phyloP scores from a whole-genome alignment of 2,888 invertebrate genomes.

The Drosophila limbata region DNA sequence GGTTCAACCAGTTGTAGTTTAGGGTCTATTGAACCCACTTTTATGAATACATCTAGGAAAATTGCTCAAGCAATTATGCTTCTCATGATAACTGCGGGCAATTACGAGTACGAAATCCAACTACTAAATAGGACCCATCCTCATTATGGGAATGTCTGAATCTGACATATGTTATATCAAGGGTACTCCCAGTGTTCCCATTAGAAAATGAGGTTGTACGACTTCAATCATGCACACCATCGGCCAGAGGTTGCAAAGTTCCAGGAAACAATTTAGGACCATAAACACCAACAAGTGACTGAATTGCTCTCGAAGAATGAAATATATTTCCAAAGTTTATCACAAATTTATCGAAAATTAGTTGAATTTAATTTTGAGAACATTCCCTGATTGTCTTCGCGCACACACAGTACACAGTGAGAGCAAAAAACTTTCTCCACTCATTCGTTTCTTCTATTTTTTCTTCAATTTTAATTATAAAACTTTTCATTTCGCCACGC shows the following conservation, averaged over 20 bases:
- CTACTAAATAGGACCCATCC: conserved; percentile 26
- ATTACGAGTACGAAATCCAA: conserved; percentile 42
- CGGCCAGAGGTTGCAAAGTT: conserved; percentile 39
- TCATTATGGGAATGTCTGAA: conserved; percentile 32
- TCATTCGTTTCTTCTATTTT: conserved; percentile 46
- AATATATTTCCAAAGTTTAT: conserved; percentile 6
- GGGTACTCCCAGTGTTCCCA: conserved; percentile 25
- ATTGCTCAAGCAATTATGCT: conserved; percentile 48
- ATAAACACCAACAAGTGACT: conserved; percentile 3
- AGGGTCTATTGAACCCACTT: conserved; percentile 15
- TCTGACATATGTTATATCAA: conserved; percentile 27
- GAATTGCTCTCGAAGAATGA: conserved; percentile 7
- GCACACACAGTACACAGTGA: conserved; percentile 1
- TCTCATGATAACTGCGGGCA: conserved; percentile 46
- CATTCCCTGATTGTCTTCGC: conserved; percentile 27
- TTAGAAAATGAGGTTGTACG: conserved; percentile 60
- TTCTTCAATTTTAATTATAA: conserved; percentile 84
- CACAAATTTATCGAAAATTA: conserved; percentile 5
- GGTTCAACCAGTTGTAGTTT: not conserved
- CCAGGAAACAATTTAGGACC: conserved; percentile 10
- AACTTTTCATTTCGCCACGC: conserved; percentile 83
- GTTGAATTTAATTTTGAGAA: conserved; percentile 33
- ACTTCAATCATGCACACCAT: conserved; percentile 58
- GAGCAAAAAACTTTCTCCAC: conserved; percentile 47
- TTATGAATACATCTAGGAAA: not conserved